Conservation (phyloP, 2,888 invertebrate species). For the Agrenia bidenticulata region DNA sequence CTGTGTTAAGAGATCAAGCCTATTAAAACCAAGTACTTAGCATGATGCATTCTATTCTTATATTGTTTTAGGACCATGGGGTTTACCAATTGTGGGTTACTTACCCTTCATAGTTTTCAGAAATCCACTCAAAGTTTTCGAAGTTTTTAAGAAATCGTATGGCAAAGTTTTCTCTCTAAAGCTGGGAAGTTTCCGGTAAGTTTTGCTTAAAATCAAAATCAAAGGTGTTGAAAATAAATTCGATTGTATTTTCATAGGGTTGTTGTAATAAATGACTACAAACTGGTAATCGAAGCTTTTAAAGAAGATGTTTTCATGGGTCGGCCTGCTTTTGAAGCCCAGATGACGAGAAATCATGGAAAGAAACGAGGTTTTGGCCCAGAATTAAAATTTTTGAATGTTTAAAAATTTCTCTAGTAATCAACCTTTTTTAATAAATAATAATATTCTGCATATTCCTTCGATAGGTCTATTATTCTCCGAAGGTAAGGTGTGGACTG, state of each 20-base stretch:
- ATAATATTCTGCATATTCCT: neutral
- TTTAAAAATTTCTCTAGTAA: neutral
- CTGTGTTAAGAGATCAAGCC: too few relatives aligned
- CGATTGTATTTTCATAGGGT: constrained; percentile 31
- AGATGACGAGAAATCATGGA: constrained; percentile 50
- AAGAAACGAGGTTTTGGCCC: constrained; percentile 46
- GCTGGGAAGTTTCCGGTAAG: constrained; percentile 45
- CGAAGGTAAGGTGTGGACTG: constrained; percentile 48
- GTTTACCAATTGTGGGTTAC: constrained; percentile 47
- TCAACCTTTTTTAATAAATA: neutral
- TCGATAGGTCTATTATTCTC: constrained; percentile 44
- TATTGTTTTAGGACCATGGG: constrained; percentile 32
- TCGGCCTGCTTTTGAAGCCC: constrained; percentile 49
- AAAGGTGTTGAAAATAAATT: neutral
- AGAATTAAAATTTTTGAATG: neutral
- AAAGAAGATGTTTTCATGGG: constrained; percentile 44
- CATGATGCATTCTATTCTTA: neutral
- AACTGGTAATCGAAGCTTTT: constrained; percentile 47
- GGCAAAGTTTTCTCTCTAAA: constrained; percentile 50
- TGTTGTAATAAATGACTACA: constrained; percentile 51
- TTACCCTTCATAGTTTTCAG: constrained; percentile 48
- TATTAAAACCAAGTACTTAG: neutral
- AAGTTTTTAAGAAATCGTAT: constrained; percentile 46
- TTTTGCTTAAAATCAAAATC: constrained; percentile 4
- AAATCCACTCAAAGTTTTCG: constrained; percentile 46